Conservation (phyloP, 2,797 vertebrate genomes). For the Phrynocephalus vlangalii region DNA sequence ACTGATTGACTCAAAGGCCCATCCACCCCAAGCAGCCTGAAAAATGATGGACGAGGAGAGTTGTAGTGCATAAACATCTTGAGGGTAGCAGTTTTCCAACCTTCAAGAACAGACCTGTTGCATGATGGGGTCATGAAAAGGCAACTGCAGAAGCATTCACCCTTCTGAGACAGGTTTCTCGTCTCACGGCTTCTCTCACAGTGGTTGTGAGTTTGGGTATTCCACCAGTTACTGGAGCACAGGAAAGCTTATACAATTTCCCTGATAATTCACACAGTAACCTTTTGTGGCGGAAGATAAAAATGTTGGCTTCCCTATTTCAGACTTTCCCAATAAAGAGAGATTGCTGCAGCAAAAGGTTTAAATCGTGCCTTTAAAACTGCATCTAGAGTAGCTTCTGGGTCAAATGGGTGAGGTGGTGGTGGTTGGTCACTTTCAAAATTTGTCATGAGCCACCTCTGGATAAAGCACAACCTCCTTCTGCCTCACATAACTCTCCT, state of each 20-base stretch:
- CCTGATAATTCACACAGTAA: background rate
- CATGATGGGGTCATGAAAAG: too few relatives aligned
- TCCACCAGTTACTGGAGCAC: too few relatives aligned
- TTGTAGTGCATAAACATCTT: background rate
- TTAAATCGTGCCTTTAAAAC: constrained; percentile 52
- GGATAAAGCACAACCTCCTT: too few relatives aligned
- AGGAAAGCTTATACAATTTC: background rate
- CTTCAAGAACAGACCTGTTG: too few relatives aligned
- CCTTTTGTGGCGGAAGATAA: constrained; percentile 56
- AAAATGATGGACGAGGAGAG: background rate
- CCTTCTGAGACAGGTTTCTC: too few relatives aligned
- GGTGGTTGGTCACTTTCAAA: too few relatives aligned
- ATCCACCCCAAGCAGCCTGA: background rate
- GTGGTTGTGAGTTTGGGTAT: too few relatives aligned
- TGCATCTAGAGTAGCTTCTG: constrained; percentile 30
- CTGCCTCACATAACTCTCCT: background rate
- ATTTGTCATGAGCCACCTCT: too few relatives aligned
- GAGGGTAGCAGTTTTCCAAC: background rate
- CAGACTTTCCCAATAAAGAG: background rate
- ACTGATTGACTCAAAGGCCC: background rate
- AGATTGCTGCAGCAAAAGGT: constrained; percentile 10
- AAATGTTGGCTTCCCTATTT: constrained; percentile 46
- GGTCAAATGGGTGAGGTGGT: too few relatives aligned
- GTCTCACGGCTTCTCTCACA: too few relatives aligned
- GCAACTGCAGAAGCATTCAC: too few relatives aligned